Evolutionary conservation across 2,888 invertebrate species (phyloP).

Genomic region (Tribolium freemani): DNA sequence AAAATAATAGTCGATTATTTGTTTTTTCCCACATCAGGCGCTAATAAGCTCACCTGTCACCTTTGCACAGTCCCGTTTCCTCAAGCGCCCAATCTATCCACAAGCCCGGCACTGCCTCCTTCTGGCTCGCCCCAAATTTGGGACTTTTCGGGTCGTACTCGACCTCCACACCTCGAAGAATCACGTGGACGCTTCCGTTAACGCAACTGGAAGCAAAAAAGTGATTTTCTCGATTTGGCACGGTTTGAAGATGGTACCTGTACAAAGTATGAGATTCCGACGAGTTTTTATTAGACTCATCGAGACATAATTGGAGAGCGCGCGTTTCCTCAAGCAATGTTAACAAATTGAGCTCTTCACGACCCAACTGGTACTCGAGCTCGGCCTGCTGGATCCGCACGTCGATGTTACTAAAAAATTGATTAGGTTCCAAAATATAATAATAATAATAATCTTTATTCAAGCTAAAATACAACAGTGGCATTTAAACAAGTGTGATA

Average conservation of each 20-base stretch:
- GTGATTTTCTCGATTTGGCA: background rate
- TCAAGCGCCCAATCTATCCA: constrained; percentile 88
- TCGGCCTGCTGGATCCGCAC: constrained; percentile 92
- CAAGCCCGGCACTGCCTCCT: constrained; percentile 76
- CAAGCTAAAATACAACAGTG: too few species aligned
- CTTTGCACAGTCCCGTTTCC: constrained; percentile 80
- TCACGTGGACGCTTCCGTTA: constrained; percentile 54
- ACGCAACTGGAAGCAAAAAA: constrained; percentile 42
- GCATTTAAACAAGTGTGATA: too few species aligned
- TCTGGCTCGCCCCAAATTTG: constrained; percentile 79
- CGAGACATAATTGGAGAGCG: constrained; percentile 82
- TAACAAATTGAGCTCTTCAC: constrained; percentile 89
- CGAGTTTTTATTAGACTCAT: constrained; percentile 72
- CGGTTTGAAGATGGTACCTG: constrained; percentile 53
- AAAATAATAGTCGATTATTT: constrained; percentile 28
- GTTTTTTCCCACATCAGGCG: constrained; percentile 15
- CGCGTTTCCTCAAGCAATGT: constrained; percentile 88
- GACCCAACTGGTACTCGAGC: constrained; percentile 88
- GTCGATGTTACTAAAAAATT: constrained; percentile 82
- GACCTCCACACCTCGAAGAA: constrained; percentile 78
- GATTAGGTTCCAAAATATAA: too few species aligned
- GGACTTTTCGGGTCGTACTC: constrained; percentile 79
- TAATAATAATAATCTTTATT: too few species aligned
- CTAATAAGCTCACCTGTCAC: constrained; percentile 71
- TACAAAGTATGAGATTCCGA: constrained; percentile 66